Evolutionary conservation across 1,140 invertebrate species (phyloP).

Genomic region (Platorchestia sp.): DNA sequence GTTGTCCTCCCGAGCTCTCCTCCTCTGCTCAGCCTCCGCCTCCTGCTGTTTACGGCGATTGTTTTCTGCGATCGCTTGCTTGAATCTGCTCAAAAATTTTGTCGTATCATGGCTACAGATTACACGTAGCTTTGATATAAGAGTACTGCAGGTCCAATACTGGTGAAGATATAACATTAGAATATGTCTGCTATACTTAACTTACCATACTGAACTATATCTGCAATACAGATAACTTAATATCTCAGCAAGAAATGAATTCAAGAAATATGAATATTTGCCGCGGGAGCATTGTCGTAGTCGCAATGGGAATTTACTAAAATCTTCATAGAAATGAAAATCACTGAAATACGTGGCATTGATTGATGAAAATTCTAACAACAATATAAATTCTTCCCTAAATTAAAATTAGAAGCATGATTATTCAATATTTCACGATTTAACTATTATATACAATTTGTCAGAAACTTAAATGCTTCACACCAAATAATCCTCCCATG

Average conservation of each 20-base stretch:
- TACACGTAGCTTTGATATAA: neutral
- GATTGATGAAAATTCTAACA: neutral
- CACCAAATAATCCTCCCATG: no score
- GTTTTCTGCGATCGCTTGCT: constrained; percentile 86
- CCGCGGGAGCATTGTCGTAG: no score
- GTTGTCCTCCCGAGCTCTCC: constrained; percentile 84
- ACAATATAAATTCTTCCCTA: neutral
- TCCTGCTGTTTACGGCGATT: constrained; percentile 83
- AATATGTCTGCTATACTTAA: neutral
- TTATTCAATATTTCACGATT: neutral
- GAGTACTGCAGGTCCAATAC: neutral
- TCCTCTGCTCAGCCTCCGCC: constrained; percentile 82
- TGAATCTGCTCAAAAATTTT: constrained; percentile 77
- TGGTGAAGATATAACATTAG: neutral
- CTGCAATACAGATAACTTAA: neutral
- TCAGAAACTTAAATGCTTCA: no score
- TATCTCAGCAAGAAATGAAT: neutral
- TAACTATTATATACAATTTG: no score
- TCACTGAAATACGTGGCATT: neutral
- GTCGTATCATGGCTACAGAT: neutral
- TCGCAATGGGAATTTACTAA: neutral
- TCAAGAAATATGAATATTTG: neutral
- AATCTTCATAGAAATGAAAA: neutral
- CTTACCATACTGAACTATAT: no score
- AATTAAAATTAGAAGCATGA: neutral